Percentiles rank a stretch among this genome's conserved stretches.
Conservation (phyloP, 2,888 invertebrate species). For the Trachelus tabidus region DNA sequence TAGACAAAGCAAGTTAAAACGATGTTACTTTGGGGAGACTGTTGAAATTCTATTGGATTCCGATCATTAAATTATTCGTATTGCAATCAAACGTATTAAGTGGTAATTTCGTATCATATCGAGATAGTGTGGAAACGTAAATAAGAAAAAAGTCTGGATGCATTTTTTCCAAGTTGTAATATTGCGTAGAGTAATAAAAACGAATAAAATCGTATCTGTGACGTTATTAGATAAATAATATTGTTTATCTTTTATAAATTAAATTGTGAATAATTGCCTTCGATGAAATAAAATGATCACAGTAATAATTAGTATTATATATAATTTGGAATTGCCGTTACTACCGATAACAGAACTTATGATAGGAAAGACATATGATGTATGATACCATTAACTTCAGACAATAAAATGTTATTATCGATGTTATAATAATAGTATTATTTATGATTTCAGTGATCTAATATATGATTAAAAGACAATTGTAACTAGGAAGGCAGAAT, state of each 20-base stretch:
- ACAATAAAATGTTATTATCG: slow-evolving; percentile 67
- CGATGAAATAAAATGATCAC: slow-evolving; percentile 40
- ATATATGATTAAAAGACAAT: too few relatives aligned
- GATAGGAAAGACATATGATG: slow-evolving; percentile 50
- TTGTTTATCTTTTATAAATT: slow-evolving; percentile 54
- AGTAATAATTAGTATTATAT: slow-evolving; percentile 32
- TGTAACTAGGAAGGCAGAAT: too few relatives aligned
- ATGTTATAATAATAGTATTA: slow-evolving; percentile 47
- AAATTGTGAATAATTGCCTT: slow-evolving; percentile 51
- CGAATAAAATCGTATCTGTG: slow-evolving; percentile 33
- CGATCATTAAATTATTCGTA: too few relatives aligned
- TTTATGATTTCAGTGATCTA: not conserved
- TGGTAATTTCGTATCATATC: too few relatives aligned
- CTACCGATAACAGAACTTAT: slow-evolving; percentile 27
- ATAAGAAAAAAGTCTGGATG: too few relatives aligned
- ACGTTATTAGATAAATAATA: slow-evolving; percentile 29
- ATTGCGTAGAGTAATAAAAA: slow-evolving; percentile 38
- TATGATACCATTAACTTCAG: slow-evolving; percentile 62
- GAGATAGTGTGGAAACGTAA: too few relatives aligned
- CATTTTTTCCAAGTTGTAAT: slow-evolving; percentile 19
- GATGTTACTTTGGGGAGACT: too few relatives aligned
- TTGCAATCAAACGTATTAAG: too few relatives aligned
- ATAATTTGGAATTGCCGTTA: slow-evolving; percentile 30
- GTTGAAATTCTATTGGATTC: too few relatives aligned
- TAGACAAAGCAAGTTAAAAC: too few relatives aligned